Conservation (phyloP, 2,113 vertebrate genomes). For the Eretmochelys imbricata region DNA sequence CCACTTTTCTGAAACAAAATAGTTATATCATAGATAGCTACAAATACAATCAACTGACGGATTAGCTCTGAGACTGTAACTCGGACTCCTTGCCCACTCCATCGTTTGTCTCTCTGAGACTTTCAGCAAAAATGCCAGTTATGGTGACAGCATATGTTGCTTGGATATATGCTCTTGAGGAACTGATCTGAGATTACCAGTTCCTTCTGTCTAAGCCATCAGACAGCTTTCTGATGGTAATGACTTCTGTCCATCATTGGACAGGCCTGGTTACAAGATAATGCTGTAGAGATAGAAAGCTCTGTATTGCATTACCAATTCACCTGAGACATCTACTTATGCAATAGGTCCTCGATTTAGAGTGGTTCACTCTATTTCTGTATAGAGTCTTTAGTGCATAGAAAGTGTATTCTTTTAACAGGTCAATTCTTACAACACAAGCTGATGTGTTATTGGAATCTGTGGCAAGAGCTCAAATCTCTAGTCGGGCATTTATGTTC, state of each 20-base stretch:
- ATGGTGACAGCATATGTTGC: neutral
- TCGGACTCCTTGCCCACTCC: neutral
- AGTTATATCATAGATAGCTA: neutral
- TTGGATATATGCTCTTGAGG: neutral
- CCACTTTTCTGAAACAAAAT: neutral
- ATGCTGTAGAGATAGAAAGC: neutral
- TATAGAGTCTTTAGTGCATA: neutral
- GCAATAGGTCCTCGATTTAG: neutral
- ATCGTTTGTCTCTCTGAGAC: neutral
- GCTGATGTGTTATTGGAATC: neutral
- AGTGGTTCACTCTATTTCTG: neutral
- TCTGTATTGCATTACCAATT: neutral
- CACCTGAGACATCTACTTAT: neutral
- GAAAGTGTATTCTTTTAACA: neutral
- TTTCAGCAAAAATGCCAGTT: neutral
- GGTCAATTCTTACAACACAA: neutral
- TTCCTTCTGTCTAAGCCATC: neutral
- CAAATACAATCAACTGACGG: neutral
- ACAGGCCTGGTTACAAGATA: conserved; percentile 21
- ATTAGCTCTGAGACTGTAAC: neutral
- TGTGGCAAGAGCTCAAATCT: neutral
- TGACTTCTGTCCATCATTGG: neutral
- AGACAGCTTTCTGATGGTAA: conserved; percentile 2
- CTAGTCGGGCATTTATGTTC: neutral
- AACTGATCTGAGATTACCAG: neutral